These are phyloP conservation scores for Radopholus similis DNA, from an alignment of 1,140 invertebrate genomes.

Conservation along the genomic window DNA sequence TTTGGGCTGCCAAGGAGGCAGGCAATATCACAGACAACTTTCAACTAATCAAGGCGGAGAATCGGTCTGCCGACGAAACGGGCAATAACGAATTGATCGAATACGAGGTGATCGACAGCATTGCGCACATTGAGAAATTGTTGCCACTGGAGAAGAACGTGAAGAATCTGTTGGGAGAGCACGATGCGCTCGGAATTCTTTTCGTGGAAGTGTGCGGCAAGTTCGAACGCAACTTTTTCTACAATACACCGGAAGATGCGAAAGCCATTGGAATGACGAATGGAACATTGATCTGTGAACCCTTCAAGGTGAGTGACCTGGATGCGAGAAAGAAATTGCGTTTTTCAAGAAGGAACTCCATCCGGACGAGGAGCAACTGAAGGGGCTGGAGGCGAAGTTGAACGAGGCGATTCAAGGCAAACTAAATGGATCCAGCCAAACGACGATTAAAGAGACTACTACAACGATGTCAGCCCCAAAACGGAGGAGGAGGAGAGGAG, in stretches of 20 bases:
- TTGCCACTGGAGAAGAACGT: constrained; percentile 20
- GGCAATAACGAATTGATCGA: constrained; percentile 9
- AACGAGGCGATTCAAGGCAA: background rate
- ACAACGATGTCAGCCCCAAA: background rate
- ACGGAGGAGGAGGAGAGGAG: constrained; percentile 1
- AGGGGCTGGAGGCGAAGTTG: background rate
- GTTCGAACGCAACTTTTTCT: constrained; percentile 49
- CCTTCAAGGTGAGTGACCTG: constrained; percentile 47
- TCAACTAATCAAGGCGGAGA: constrained; percentile 4
- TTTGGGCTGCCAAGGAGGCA: constrained; percentile 34
- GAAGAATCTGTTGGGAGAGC: constrained; percentile 15
- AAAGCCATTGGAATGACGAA: constrained; percentile 51
- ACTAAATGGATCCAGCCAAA: background rate
- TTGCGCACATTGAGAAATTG: constrained; percentile 20
- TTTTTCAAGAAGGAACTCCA: constrained; percentile 48
- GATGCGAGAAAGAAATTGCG: background rate
- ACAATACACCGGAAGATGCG: constrained; percentile 51
- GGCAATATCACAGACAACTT: constrained; percentile 3
- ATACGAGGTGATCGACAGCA: constrained; percentile 34
- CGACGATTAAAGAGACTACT: too few relatives aligned
- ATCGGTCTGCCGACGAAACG: background rate
- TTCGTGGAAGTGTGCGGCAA: constrained; percentile 33
- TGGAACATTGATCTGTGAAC: constrained; percentile 52
- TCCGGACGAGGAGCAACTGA: constrained; percentile 27
- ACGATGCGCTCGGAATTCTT: background rate